Evolutionary conservation across 2,797 vertebrate species (phyloP), one percentile per base, ranked within the genome.

Genomic region (Champsocephalus gunnari): DNA sequence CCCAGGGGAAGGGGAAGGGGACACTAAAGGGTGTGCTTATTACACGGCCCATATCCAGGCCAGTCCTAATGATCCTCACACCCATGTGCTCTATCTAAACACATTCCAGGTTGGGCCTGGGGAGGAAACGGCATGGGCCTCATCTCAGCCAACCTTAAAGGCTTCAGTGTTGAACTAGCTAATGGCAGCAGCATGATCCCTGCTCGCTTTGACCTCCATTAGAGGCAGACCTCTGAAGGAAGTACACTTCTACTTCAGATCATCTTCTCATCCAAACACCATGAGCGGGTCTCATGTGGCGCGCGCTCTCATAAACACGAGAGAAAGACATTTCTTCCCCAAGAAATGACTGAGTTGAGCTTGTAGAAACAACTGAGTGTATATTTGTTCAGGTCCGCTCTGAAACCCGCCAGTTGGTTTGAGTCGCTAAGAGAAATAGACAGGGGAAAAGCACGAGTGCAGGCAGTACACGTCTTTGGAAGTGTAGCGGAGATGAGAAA

Each of bases 1-100:
- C 81, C 81, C 80, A 65, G 53, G 79, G 78, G 79, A 75, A 28
- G 24, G 24, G 63, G 73, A 43, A 28, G 24, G 24, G 63, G 73
- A 43, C 71, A 77, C 68, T 65, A 76, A 77, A 81, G 77, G 75
- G 60, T 69, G 48, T 48, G 75, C 71, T 79, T 84, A 83, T 85
- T 86, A 85, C 76, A 72, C 16, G 34, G 79, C 54, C 78, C 77
- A 79, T 77, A 83, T 78, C 75, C 71, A 77, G 65, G 49, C 62
- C 53, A 51, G 62, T 48, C 49, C 56, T 86, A 86, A 90, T 90
- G 80, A 81, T 57, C 83, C 66, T 80, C 80, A 84, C 71, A 79
- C 79, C 71, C 55, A 41, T 82, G 66, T 59, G 65, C 44, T 82
- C 65, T 81, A 81, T 86, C 81, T 69, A 84, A 91, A 90, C 81